Evolutionary conservation across 2,797 vertebrate species (phyloP).

Genomic region (Meda fulgida): DNA sequence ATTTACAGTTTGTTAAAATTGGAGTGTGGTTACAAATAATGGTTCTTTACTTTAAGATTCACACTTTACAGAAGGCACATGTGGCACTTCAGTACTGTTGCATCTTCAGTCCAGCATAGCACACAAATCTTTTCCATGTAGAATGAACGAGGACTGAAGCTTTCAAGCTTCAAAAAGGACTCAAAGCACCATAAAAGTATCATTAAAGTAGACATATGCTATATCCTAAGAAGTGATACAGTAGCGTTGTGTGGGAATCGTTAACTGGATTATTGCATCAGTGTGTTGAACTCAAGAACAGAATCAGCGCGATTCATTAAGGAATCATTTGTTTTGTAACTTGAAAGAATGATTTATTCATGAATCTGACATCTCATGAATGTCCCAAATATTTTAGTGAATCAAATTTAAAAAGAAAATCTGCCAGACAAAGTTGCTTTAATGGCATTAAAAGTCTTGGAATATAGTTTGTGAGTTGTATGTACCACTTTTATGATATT

Average conservation of each 20-base stretch:
- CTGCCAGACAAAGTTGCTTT: background rate
- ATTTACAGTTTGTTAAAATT: background rate
- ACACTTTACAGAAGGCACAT: background rate
- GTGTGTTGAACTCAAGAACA: background rate
- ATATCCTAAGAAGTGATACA: background rate
- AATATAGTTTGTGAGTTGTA: background rate
- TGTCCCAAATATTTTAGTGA: background rate
- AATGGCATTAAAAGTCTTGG: background rate
- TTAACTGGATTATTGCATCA: background rate
- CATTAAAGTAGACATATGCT: background rate
- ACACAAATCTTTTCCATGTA: background rate
- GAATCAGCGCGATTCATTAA: background rate
- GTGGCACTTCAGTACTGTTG: background rate
- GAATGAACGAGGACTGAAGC: background rate
- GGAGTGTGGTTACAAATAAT: conserved; percentile 5
- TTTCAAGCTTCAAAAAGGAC: background rate
- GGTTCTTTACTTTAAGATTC: conserved; percentile 4
- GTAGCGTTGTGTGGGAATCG: background rate
- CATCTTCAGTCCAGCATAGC: background rate
- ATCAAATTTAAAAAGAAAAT: background rate
- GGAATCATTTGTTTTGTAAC: background rate
- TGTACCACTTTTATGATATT: background rate
- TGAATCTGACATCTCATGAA: background rate
- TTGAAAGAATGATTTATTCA: background rate
- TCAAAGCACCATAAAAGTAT: background rate